Percentiles rank a stretch among this genome's conserved stretches.
These are phyloP conservation scores for Eupithecia pulchellata DNA, from an alignment of 2,888 invertebrate genomes.

Conservation along the genomic window DNA sequence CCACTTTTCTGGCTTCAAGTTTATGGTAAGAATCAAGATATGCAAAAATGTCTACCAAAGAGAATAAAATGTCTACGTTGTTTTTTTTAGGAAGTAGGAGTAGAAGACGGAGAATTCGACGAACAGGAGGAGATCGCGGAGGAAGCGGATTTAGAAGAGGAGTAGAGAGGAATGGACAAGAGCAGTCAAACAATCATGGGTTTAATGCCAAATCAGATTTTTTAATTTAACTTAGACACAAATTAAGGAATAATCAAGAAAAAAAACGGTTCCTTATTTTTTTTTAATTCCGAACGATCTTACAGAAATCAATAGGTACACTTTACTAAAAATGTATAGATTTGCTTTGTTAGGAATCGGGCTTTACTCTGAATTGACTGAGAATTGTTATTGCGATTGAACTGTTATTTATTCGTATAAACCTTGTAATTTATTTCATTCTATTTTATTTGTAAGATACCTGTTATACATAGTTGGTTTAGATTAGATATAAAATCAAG, in stretches of 20 bases:
- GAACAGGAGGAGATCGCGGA: constrained; percentile 80
- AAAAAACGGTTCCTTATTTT: too few species aligned
- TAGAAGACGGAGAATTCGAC: constrained; percentile 86
- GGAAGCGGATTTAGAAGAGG: constrained; percentile 68
- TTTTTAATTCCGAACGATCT: too few species aligned
- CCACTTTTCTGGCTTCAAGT: too few species aligned
- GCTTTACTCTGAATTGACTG: too few species aligned
- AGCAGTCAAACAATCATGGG: not conserved
- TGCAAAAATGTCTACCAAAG: too few species aligned
- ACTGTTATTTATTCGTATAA: not conserved
- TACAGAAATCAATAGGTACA: not conserved
- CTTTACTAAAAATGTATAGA: too few species aligned
- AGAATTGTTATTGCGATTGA: too few species aligned
- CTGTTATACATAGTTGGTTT: too few species aligned
- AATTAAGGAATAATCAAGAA: not conserved
- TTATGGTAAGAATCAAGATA: too few species aligned
- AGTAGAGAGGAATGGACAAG: constrained; percentile 14
- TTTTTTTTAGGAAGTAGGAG: constrained; percentile 84
- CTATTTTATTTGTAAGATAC: not conserved
- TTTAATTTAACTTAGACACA: not conserved
- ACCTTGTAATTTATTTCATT: not conserved
- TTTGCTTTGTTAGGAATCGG: too few species aligned
- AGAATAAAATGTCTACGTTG: too few species aligned
- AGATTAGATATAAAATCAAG: too few species aligned
- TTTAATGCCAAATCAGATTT: not conserved